phyloP scores from a whole-genome alignment of 2,888 invertebrate genomes.

The Brachynemurus nebulosus region DNA sequence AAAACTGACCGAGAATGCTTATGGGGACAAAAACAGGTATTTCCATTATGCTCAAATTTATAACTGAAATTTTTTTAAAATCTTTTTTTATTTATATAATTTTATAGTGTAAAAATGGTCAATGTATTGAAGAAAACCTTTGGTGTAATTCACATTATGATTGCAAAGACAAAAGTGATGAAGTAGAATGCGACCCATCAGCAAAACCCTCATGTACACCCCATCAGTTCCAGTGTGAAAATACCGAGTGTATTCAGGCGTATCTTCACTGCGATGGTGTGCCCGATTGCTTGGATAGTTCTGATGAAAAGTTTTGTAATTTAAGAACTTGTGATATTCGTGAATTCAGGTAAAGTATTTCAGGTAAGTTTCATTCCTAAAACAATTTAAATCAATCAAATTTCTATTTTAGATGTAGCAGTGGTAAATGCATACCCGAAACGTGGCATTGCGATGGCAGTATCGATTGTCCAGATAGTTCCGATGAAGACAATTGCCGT shows the following conservation, averaged over 20 bases:
- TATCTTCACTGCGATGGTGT: slow-evolving; percentile 36
- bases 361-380: too few relatives aligned
- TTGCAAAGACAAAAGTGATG: slow-evolving; percentile 44
- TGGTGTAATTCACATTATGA: slow-evolving; percentile 39
- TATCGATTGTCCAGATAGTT: slow-evolving; percentile 60
- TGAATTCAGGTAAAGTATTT: slow-evolving; percentile 33
- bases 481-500: slow-evolving; percentile 54
- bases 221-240: slow-evolving; percentile 35
- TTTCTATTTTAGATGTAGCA: slow-evolving; percentile 42
- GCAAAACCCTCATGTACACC: slow-evolving; percentile 28
- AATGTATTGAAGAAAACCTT: slow-evolving; percentile 32
- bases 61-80: background rate
- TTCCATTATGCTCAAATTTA: background rate
- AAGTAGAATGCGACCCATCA: slow-evolving; percentile 32
- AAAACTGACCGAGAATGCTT: slow-evolving; percentile 27
- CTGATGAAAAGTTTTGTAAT: slow-evolving; percentile 34
- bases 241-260: slow-evolving; percentile 35
- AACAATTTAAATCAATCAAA: too few relatives aligned
- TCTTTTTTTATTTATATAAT: background rate
- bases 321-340: slow-evolving; percentile 22
- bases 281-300: slow-evolving; percentile 34
- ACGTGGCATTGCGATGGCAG: slow-evolving; percentile 55
- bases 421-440: slow-evolving; percentile 53
- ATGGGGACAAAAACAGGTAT: slow-evolving; percentile 30
- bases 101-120: slow-evolving; percentile 34